A percentile compares a stretch with the other conserved stretches of the same genome.
These are phyloP conservation scores for Drosophila paranaensis DNA, from an alignment of 2,888 invertebrate genomes.

Conservation along the genomic window DNA sequence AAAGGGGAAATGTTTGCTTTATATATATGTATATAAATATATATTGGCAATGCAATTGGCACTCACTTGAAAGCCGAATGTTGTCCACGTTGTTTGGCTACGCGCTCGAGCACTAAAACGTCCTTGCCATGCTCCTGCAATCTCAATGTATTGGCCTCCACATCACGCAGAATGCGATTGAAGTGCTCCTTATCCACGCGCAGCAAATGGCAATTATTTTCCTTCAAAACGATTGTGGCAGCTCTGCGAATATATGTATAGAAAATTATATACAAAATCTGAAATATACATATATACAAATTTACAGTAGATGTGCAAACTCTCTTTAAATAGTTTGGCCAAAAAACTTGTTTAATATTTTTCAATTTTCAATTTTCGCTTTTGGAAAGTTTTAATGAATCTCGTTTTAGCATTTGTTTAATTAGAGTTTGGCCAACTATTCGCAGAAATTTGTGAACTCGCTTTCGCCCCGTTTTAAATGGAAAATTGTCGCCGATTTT, in stretches of 20 bases:
- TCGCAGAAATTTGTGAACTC: constrained; percentile 2
- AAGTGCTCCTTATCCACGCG: constrained; percentile 94
- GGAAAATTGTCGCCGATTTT: constrained; percentile 13
- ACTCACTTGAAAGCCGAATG: constrained; percentile 88
- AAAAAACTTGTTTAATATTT: neutral
- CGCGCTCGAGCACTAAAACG: constrained; percentile 92
- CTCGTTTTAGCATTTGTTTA: constrained; percentile 19
- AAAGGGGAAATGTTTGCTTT: neutral
- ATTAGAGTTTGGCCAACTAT: constrained; percentile 32
- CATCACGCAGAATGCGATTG: constrained; percentile 92
- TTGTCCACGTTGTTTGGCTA: constrained; percentile 86
- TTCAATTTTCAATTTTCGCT: neutral
- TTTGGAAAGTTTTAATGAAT: constrained; percentile 27
- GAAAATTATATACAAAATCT: too few relatives aligned
- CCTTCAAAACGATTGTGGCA: constrained; percentile 92
- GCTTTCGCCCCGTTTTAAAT: neutral
- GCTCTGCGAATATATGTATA: constrained; percentile 86
- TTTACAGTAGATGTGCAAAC: neutral
- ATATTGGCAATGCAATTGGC: constrained; percentile 15
- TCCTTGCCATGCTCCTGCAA: constrained; percentile 94
- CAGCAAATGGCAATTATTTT: constrained; percentile 93
- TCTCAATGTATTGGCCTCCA: constrained; percentile 94
- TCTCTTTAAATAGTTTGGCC: neutral
- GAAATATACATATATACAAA: neutral
- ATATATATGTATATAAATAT: neutral